A percentile compares a stretch with the other conserved stretches of the same genome.
Conservation (phyloP, 2,797 vertebrate genomes). For the Sandelia bainsii region DNA sequence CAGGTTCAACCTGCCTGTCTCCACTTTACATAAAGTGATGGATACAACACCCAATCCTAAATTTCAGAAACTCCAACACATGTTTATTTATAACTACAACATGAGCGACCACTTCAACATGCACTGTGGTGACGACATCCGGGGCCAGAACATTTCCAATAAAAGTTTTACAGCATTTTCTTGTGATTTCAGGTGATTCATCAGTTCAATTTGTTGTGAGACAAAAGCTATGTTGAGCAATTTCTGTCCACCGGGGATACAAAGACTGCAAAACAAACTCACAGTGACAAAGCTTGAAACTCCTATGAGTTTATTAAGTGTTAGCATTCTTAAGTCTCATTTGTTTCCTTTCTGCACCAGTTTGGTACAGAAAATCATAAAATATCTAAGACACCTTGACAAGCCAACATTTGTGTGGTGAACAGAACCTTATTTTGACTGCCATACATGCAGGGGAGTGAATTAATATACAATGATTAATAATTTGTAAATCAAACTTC, state of each 20-base stretch:
- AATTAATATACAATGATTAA: no score
- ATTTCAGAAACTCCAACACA: conserved; percentile 58
- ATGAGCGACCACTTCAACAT: background rate
- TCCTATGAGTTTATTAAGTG: background rate
- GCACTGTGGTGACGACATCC: background rate
- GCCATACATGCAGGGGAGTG: no score
- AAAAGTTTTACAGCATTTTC: background rate
- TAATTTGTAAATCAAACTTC: no score
- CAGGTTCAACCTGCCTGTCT: conserved; percentile 53
- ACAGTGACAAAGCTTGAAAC: background rate
- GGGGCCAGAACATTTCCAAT: no score
- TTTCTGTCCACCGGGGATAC: background rate
- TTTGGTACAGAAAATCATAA: no score
- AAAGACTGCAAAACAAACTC: background rate
- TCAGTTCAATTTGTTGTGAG: background rate
- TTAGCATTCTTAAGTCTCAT: background rate
- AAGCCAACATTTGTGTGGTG: no score
- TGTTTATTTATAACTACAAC: conserved; percentile 56
- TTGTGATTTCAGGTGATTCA: background rate
- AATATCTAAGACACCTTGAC: no score
- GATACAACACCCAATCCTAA: conserved; percentile 10
- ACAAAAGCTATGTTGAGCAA: background rate
- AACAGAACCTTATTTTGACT: no score
- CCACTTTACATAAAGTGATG: conserved; percentile 18
- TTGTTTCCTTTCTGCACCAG: no score